phyloP scores from a whole-genome alignment of 2,888 invertebrate genomes.

The Pristionchus japonicus region DNA sequence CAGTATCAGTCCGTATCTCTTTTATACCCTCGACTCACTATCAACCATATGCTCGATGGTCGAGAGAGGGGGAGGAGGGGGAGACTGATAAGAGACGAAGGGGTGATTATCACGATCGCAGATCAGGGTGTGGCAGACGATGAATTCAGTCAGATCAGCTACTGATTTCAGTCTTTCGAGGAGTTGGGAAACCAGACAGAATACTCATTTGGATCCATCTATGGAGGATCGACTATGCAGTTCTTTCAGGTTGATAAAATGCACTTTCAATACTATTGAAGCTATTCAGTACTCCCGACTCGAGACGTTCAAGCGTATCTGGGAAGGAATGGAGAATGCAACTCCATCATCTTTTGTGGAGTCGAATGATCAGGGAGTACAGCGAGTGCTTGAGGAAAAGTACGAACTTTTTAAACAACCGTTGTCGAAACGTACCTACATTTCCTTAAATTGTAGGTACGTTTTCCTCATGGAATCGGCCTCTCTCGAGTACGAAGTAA shows the following conservation, averaged over 20 bases:
- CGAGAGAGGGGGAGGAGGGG: background rate
- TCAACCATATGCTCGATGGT: constrained; percentile 37
- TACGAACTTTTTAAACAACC: constrained; percentile 82
- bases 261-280: background rate
- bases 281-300: constrained; percentile 75
- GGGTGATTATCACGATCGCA: constrained; percentile 2
- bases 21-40: constrained; percentile 30
- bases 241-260: constrained; percentile 79
- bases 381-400: constrained; percentile 88
- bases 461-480: constrained; percentile 96
- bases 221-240: constrained; percentile 94
- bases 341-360: constrained; percentile 87
- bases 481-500: constrained; percentile 94
- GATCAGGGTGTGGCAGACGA: constrained; percentile 31
- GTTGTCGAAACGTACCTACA: background rate
- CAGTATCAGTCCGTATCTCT: background rate
- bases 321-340: constrained; percentile 77
- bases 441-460: constrained; percentile 60
- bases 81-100: constrained; percentile 14
- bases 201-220: constrained; percentile 92
- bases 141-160: background rate
- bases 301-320: constrained; percentile 76
- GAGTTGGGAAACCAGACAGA: constrained; percentile 93
- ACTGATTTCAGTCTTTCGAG: constrained; percentile 78
- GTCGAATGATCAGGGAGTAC: constrained; percentile 91